Base-by-base conservation (phyloP, 2,797 vertebrate genomes). In the Amblyopsis hoosieri region DNA sequence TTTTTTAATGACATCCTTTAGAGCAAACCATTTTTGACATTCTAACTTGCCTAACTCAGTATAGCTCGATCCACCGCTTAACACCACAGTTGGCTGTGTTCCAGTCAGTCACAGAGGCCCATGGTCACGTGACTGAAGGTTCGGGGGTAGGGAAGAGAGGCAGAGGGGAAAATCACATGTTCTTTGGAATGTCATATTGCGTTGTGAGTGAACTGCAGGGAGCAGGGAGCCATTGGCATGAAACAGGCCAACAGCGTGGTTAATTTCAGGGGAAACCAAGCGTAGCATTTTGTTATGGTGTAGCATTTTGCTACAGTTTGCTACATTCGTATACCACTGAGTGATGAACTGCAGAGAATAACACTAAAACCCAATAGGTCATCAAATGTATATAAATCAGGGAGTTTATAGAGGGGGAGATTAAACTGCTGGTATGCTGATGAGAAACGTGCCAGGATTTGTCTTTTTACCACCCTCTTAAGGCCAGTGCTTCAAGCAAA, bases 121-220 rank as follows among this genome's bases (percentile, higher is more conserved):
- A 13, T 12, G 47, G 47, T 48, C 47, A 48, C 13, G n/a, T 48
- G 47, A 6, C n/a, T n/a, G 64, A 51, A 66, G 64, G 55, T 13
- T 19, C 12, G 56, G 52, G 57, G 15, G 61, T 7, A 9, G 67
- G 62, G 55, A 63, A 57, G 57, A 48, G 65, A 69, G 71, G 64
- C 42, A 31, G 51, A 68, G 80, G 54, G 65, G 80, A 71, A 75
- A 68, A 72, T 86, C 84, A 86, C 83, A 85, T 86, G 86, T 74
- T 85, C 64, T 52, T 74, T 76, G 86, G 86, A 88, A 88, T 86
- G 83, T 79, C 45, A 23, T 67, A 54, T 72, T 75, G 61, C 82
- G 81, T 80, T 85, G 77, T 82, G 78, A 73, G 64, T 62, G 67
- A 78, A 69, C 76, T 54, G 74, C 60, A 50, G 70, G 78, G 76